Percentiles rank a stretch among this genome's conserved stretches.
Conservation (phyloP, 2,113 vertebrate genomes). For the Ranitomeya imitator region DNA sequence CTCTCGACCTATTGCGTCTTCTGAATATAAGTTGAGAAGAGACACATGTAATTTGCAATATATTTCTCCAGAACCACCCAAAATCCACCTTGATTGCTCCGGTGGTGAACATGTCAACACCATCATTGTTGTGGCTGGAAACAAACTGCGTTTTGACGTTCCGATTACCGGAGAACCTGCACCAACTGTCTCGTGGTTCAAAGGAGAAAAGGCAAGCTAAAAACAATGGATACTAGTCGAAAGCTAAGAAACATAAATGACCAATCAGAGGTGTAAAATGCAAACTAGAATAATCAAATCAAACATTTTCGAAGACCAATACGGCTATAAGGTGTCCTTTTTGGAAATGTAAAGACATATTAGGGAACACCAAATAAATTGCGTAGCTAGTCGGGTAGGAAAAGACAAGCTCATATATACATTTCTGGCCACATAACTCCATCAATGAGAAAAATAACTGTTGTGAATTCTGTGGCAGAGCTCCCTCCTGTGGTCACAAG, state of each 20-base stretch:
- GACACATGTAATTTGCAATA: background rate
- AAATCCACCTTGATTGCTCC: slow-evolving; percentile 86
- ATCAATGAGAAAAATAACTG: too few species aligned
- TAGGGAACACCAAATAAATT: too few species aligned
- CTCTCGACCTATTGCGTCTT: background rate
- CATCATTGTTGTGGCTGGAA: slow-evolving; percentile 85
- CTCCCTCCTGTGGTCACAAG: too few species aligned
- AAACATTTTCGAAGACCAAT: too few species aligned
- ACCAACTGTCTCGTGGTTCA: slow-evolving; percentile 81
- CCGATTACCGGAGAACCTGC: slow-evolving; percentile 84
- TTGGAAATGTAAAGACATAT: too few species aligned
- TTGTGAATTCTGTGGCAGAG: too few species aligned
- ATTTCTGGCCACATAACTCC: too few species aligned
- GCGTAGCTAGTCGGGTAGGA: too few species aligned
- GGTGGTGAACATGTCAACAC: slow-evolving; percentile 77
- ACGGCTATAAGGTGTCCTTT: too few species aligned
- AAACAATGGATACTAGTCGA: background rate
- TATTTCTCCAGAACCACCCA: slow-evolving; percentile 80
- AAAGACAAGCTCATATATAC: too few species aligned
- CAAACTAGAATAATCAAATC: too few species aligned
- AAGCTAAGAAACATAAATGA: background rate
- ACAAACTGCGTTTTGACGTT: slow-evolving; percentile 86
- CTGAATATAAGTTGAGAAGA: background rate
- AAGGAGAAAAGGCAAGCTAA: slow-evolving; percentile 69
- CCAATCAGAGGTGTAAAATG: background rate